Evolutionary conservation across 2,797 vertebrate species (phyloP).

Genomic region (Enoplosus armatus): DNA sequence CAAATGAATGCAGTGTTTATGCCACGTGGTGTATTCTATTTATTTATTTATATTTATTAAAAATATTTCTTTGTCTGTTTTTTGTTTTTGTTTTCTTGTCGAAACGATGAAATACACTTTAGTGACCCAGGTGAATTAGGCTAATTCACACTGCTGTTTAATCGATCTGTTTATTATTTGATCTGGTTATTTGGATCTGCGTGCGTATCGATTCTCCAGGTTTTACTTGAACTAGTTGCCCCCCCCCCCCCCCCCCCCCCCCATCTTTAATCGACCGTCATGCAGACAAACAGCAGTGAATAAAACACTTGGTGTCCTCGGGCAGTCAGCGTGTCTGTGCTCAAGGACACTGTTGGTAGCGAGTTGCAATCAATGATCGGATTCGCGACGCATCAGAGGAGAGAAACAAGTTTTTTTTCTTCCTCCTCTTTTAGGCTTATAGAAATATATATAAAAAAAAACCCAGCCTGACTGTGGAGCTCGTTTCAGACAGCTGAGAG

Average conservation of each 20-base stretch:
- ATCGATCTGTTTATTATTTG: slow-evolving; percentile 12
- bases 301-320: slow-evolving; percentile 53
- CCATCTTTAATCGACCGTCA: slow-evolving; percentile 39
- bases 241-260: too few relatives aligned
- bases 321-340: slow-evolving; percentile 45
- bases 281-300: slow-evolving; percentile 35
- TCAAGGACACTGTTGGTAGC: slow-evolving; percentile 64
- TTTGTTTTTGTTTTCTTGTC: too few relatives aligned
- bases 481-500: slow-evolving; percentile 2
- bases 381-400: slow-evolving; percentile 33
- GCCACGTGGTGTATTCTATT: not conserved
- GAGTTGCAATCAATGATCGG: slow-evolving; percentile 48
- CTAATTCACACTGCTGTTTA: not conserved
- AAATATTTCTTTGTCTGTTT: too few relatives aligned
- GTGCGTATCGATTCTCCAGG: slow-evolving; percentile 6
- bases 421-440: slow-evolving; percentile 16
- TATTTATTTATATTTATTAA: not conserved
- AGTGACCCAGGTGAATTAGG: not conserved
- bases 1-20: not conserved
- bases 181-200: slow-evolving; percentile 25
- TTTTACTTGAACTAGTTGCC: slow-evolving; percentile 25
- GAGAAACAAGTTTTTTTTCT: not conserved
- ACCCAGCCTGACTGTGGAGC: not conserved
- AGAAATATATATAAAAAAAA: too few relatives aligned
- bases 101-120: too few relatives aligned